A percentile compares a stretch with the other conserved stretches of the same genome.
phyloP scores from a whole-genome alignment of 2,113 vertebrate species.

The Tursiops truncatus region DNA sequence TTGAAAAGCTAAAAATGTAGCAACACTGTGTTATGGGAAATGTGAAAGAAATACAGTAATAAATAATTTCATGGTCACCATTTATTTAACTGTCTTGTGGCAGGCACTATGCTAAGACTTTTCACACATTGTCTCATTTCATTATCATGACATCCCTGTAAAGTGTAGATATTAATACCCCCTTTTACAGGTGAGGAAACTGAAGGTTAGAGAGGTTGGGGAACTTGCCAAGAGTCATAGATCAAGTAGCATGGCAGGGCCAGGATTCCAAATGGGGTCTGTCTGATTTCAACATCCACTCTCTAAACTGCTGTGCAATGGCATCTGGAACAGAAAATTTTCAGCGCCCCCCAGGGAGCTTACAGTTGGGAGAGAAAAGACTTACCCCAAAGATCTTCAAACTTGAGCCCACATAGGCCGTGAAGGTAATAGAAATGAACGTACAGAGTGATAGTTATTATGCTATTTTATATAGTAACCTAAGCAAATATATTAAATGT shows the following conservation, averaged over 20 bases:
- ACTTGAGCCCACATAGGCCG: not conserved
- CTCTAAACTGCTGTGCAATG: not conserved
- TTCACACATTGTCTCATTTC: not conserved
- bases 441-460: not conserved
- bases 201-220: not conserved
- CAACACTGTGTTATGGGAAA: not conserved
- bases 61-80: not conserved
- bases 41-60: not conserved
- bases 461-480: not conserved
- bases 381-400: not conserved
- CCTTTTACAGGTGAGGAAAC: not conserved
- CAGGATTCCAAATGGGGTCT: not conserved
- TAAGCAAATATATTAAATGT: not conserved
- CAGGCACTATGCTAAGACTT: not conserved
- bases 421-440: not conserved
- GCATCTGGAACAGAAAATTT: not conserved
- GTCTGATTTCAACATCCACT: not conserved
- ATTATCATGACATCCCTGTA: not conserved
- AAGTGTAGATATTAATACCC: not conserved
- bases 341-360: not conserved
- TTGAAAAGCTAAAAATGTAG: conserved; percentile 2
- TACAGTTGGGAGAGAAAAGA: not conserved
- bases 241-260: not conserved
- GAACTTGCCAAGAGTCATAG: not conserved
- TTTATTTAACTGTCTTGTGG: not conserved